phyloP scores from a whole-genome alignment of 2,888 invertebrate species.

The Diadegma fenestrale region DNA sequence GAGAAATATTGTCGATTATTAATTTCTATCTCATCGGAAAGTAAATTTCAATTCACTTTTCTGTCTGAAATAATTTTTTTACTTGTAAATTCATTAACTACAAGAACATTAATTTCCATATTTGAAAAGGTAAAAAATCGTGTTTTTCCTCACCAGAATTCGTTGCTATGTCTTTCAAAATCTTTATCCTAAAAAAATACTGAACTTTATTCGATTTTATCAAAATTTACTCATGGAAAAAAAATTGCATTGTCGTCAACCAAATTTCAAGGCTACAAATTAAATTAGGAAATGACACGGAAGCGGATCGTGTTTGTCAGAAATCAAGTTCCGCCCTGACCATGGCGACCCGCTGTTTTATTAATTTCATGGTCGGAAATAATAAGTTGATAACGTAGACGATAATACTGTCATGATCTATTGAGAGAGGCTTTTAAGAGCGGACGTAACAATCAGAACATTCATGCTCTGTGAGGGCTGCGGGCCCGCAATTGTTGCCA shows the following conservation, averaged over 20 bases:
- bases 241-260: neutral
- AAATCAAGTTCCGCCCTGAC: neutral
- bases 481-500: slow-evolving; percentile 24
- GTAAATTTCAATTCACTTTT: neutral
- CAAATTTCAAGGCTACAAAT: neutral
- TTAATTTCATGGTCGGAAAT: slow-evolving; percentile 24
- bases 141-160: neutral
- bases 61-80: neutral
- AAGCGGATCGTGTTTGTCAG: neutral
- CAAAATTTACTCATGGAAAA: too few species aligned
- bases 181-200: neutral
- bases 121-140: neutral
- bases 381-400: slow-evolving; percentile 8
- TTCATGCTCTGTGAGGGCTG: slow-evolving; percentile 31
- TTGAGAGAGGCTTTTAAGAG: slow-evolving; percentile 42
- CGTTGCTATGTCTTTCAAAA: neutral
- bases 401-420: slow-evolving; percentile 34
- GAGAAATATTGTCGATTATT: slow-evolving; percentile 3
- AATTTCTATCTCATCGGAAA: neutral
- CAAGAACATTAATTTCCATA: neutral
- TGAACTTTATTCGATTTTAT: neutral
- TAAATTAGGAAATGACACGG: slow-evolving; percentile 1
- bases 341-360: slow-evolving; percentile 11
- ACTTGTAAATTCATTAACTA: neutral
- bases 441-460: slow-evolving; percentile 55